Conservation (phyloP, 1,140 invertebrate species). For the Thalassaphorura encarpata region DNA sequence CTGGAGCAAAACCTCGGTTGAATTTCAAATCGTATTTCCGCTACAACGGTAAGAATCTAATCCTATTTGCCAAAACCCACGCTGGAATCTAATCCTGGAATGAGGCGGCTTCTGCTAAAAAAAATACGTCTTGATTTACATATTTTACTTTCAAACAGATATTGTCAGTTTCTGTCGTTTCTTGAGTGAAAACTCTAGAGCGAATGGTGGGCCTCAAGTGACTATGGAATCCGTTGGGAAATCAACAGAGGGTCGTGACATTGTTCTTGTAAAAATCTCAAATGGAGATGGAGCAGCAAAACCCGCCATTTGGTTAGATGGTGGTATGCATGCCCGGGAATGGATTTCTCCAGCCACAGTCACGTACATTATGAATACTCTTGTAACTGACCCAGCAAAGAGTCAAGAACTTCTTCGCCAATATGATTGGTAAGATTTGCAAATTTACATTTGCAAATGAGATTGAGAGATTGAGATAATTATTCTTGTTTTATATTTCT, state of each 20-base stretch:
- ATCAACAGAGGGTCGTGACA: constrained; percentile 19
- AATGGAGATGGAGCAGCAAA: neutral
- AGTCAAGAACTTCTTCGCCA: constrained; percentile 50
- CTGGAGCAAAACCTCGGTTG: neutral
- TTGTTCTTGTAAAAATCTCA: constrained; percentile 20
- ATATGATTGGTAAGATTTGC: constrained; percentile 62
- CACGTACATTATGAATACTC: constrained; percentile 67
- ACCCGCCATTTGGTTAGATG: constrained; percentile 31
- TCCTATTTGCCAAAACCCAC: neutral
- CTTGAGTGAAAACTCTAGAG: neutral
- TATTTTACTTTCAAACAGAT: too few species aligned
- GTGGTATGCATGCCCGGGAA: constrained; percentile 80
- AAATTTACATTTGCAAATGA: neutral
- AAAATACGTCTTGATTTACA: too few species aligned
- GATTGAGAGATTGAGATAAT: neutral
- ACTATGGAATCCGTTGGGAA: constrained; percentile 12
- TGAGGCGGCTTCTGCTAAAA: too few species aligned
- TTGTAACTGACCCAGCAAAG: constrained; percentile 56
- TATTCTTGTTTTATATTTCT: neutral
- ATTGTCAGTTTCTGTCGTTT: constrained; percentile 9
- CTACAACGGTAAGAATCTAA: constrained; percentile 13
- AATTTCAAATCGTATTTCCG: constrained; percentile 15
- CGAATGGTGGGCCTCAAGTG: neutral
- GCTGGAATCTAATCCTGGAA: neutral
- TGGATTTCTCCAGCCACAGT: constrained; percentile 83